phyloP scores from a whole-genome alignment of 1,140 invertebrate genomes.

The Prorops nasuta region DNA sequence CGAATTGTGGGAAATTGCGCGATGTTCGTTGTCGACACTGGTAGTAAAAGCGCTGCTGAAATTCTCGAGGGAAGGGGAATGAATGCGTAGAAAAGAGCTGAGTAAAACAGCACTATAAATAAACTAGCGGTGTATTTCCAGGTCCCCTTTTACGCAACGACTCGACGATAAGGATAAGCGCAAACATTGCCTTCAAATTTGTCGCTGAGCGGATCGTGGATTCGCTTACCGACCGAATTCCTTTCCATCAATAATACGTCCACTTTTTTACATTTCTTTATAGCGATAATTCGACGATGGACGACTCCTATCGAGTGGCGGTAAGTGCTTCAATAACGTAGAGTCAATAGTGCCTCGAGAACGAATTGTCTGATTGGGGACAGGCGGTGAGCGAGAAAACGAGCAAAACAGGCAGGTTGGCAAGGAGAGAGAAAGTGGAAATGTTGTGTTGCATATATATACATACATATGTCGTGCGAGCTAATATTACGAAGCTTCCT shows the following conservation, averaged over 20 bases:
- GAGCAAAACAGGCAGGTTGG: not conserved
- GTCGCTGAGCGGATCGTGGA: constrained; percentile 4
- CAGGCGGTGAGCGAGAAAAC: not conserved
- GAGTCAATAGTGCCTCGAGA: constrained; percentile 28
- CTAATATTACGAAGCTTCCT: no score
- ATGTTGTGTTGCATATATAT: no score
- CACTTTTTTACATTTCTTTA: not conserved
- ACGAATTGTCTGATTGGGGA: constrained; percentile 7
- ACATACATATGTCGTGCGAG: no score
- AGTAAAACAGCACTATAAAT: constrained; percentile 33
- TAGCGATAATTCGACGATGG: not conserved
- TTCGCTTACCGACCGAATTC: constrained; percentile 1
- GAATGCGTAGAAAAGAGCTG: constrained; percentile 6
- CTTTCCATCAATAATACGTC: constrained; percentile 3
- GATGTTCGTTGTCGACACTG: not conserved
- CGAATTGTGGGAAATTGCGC: no score
- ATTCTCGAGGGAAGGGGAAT: not conserved
- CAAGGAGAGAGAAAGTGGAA: not conserved
- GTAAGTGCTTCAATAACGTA: constrained; percentile 16
- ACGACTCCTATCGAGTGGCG: not conserved
- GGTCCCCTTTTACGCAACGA: constrained; percentile 33
- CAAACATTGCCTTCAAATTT: constrained; percentile 21
- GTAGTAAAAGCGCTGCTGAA: not conserved
- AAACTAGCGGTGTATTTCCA: constrained; percentile 35
- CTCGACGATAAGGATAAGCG: constrained; percentile 35